Conservation (phyloP, 2,797 vertebrate genomes). For the Prionace glauca region DNA sequence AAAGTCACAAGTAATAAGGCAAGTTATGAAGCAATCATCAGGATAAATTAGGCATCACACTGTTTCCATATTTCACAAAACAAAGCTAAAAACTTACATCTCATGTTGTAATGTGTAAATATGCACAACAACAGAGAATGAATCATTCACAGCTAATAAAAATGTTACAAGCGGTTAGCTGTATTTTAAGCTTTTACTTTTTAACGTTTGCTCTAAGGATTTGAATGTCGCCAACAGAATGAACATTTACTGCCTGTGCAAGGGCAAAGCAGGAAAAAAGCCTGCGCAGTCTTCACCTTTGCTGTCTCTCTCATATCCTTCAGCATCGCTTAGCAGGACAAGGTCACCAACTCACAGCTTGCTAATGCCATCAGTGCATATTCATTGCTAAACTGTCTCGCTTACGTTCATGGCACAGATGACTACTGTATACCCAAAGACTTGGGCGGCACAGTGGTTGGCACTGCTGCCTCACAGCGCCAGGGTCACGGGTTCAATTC, state of each 20-base stretch:
- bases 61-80: background rate
- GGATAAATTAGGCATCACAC: background rate
- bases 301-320: background rate
- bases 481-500: too few relatives aligned
- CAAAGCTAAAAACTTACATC: background rate
- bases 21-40: background rate
- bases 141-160: background rate
- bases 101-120: background rate
- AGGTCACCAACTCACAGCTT: background rate
- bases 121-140: background rate
- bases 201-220: background rate
- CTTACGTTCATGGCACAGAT: background rate
- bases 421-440: background rate
- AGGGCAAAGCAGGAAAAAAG: background rate
- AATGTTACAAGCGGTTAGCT: background rate
- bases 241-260: background rate
- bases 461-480: too few relatives aligned
- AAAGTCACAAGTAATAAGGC: background rate
- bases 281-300: background rate
- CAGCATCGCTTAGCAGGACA: background rate
- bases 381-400: background rate
- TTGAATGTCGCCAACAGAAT: background rate
- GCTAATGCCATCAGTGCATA: background rate
- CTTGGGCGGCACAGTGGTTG: too few relatives aligned
- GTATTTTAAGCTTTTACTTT: background rate